Conservation (phyloP, 2,113 vertebrate genomes). For the Panurus biarmicus region DNA sequence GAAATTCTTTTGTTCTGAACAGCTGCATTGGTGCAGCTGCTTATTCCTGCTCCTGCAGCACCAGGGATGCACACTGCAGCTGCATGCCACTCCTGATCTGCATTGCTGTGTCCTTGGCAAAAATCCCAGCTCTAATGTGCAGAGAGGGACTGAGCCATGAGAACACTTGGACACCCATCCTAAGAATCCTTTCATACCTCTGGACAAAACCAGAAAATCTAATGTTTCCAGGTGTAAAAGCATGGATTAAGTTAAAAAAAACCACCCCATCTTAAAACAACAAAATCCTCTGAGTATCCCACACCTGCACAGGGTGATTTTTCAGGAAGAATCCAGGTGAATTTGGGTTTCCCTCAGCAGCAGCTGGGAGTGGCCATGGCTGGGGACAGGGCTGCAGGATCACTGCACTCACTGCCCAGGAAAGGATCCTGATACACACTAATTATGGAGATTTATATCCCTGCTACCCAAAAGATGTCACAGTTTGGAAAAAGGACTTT, state of each 20-base stretch:
- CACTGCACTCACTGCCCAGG: not conserved
- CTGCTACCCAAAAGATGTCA: not conserved
- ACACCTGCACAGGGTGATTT: not conserved
- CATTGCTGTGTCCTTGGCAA: not conserved
- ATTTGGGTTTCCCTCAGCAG: not conserved
- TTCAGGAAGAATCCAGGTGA: not conserved
- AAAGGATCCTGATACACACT: not conserved
- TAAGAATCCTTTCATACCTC: not conserved
- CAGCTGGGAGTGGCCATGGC: not conserved
- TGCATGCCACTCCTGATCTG: conserved; percentile 16
- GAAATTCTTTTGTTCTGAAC: not conserved
- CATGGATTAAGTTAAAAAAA: not conserved
- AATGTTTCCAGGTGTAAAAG: not conserved
- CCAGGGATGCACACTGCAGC: not conserved
- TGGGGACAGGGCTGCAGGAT: not conserved
- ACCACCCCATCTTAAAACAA: not conserved
- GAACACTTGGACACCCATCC: not conserved
- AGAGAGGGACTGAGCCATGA: not conserved
- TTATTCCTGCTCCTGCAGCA: not conserved
- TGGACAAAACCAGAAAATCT: not conserved
- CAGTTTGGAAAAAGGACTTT: not conserved
- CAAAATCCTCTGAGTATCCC: not conserved
- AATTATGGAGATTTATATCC: not conserved
- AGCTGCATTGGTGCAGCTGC: not conserved
- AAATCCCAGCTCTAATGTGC: not conserved